Evolutionary conservation across 2,888 invertebrate genomes (phyloP).

Genomic region (Campopleginae sp.): DNA sequence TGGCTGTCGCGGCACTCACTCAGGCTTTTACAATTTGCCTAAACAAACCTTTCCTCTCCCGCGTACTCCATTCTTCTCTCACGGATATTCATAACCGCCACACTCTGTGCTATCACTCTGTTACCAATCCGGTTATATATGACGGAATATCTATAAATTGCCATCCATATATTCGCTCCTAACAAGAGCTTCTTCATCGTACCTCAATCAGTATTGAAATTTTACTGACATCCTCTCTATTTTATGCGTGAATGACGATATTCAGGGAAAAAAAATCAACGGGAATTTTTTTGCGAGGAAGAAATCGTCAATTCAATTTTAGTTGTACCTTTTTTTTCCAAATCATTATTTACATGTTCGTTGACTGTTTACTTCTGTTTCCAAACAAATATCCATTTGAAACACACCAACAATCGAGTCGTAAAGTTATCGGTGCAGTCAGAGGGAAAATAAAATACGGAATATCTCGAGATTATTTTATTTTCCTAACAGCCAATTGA

Average conservation of each 20-base stretch:
- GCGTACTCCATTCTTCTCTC: slow-evolving; percentile 5
- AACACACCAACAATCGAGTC: too few species aligned
- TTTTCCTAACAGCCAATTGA: neutral
- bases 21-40: slow-evolving; percentile 77
- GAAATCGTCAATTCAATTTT: neutral
- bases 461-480: too few species aligned
- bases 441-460: too few species aligned
- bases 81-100: slow-evolving; percentile 77
- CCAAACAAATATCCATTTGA: neutral
- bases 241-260: neutral
- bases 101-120: slow-evolving; percentile 51
- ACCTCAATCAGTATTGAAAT: slow-evolving; percentile 8
- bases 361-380: neutral
- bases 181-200: neutral
- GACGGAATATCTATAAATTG: neutral
- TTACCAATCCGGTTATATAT: slow-evolving; percentile 41
- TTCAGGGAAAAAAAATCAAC: neutral
- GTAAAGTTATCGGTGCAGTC: too few species aligned
- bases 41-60: slow-evolving; percentile 73
- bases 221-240: neutral
- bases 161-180: neutral
- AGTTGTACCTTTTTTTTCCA: neutral
- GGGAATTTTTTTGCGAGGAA: neutral
- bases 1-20: slow-evolving; percentile 52
- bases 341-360: neutral